phyloP scores from a whole-genome alignment of 2,888 invertebrate species.

The Flabesymbios commensalis region DNA sequence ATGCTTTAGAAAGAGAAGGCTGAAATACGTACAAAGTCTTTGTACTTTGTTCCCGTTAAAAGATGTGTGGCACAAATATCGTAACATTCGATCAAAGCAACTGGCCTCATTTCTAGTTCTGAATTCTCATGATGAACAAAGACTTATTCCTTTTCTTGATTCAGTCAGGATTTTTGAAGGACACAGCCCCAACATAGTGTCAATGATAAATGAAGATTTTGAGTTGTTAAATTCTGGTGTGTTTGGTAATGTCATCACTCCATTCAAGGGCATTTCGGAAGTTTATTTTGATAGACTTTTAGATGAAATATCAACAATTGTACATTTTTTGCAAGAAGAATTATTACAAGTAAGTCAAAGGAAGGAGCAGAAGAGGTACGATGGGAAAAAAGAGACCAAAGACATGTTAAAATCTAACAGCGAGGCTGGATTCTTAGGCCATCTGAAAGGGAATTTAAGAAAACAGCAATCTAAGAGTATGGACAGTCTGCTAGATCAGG shows the following conservation, averaged over 20 bases:
- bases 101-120: constrained; percentile 33
- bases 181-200: background rate
- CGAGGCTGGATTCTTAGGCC: constrained; percentile 11
- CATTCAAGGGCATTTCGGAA: constrained; percentile 49
- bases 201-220: constrained; percentile 56
- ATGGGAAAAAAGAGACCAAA: background rate
- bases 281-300: constrained; percentile 53
- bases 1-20: constrained; percentile 38
- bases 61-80: constrained; percentile 43
- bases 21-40: constrained; percentile 50
- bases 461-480: constrained; percentile 35
- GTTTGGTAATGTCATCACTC: constrained; percentile 45
- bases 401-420: constrained; percentile 24
- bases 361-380: background rate
- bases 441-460: constrained; percentile 1
- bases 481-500: constrained; percentile 37
- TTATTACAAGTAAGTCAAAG: constrained; percentile 13
- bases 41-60: constrained; percentile 46
- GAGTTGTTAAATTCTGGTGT: constrained; percentile 48
- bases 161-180: background rate
- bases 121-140: background rate
- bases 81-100: constrained; percentile 46
- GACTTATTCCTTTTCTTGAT: background rate
- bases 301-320: constrained; percentile 50
- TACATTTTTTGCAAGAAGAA: constrained; percentile 52